phyloP scores from a whole-genome alignment of 1,140 invertebrate species.

The Drosophila athabasca region DNA sequence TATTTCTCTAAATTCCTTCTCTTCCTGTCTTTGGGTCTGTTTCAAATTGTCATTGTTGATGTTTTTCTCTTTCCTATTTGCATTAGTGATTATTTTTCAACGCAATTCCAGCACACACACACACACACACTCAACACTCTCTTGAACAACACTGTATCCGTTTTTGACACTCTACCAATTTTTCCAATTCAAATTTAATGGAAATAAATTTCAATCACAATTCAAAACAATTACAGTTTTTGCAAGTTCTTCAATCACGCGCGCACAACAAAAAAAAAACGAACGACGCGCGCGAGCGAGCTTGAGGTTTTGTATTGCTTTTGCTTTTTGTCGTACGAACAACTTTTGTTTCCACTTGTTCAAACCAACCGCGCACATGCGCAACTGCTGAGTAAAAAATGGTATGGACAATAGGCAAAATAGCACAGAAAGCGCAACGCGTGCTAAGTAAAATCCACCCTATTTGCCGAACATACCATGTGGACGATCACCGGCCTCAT shows the following conservation, averaged over 20 bases:
- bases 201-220: conserved; percentile 29
- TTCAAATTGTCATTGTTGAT: conserved; percentile 62
- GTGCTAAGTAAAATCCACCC: too few relatives aligned
- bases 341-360: too few relatives aligned
- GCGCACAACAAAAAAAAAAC: not conserved
- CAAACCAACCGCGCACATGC: too few relatives aligned
- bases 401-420: not conserved
- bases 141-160: conserved; percentile 13
- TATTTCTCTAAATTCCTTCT: conserved; percentile 12
- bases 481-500: too few relatives aligned
- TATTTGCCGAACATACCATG: too few relatives aligned
- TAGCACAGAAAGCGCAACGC: too few relatives aligned
- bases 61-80: conserved; percentile 28
- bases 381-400: too few relatives aligned
- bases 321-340: too few relatives aligned
- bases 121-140: conserved; percentile 14
- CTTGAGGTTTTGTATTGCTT: too few relatives aligned
- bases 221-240: not conserved
- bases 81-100: conserved; percentile 67
- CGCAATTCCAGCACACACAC: conserved; percentile 36
- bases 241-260: conserved; percentile 8
- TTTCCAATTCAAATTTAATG: conserved; percentile 17
- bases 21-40: conserved; percentile 14
- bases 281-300: not conserved
- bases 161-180: conserved; percentile 39